Evolutionary conservation across 2,888 invertebrate genomes (phyloP), one percentile per base, ranked within the genome.

Genomic region (Morpho helenor): DNA sequence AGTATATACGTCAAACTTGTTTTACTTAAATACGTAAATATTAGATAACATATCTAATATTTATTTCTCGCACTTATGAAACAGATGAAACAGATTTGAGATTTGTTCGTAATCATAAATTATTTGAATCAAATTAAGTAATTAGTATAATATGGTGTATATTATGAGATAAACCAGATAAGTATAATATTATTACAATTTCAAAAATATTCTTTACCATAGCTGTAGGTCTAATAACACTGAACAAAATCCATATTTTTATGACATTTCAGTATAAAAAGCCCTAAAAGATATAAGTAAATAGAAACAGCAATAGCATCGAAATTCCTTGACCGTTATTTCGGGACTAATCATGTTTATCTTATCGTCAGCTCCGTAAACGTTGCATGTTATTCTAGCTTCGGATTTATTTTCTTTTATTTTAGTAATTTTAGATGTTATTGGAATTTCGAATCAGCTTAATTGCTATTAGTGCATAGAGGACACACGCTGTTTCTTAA

Each of bases 351-450:
- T 70, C 69, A 72, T 84, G 85, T 87, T 86, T 87, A 84, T 78
- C 73, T 82, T 79, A 77, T 68, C 68, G 71, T 71, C 69, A 71
- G 70, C 76, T 72, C 66, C 68, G 72, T 74, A 72, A 77, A 76
- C 74, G 73, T 71, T 61, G 64, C 68, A 70, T 84, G 84, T 85
- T 86, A 76, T 81, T 81, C 68, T 73, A 80, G 80, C 79, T 74
- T 84, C 75, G 66, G 65, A 78, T 88, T 84, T 78, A 77, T 75
- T 84, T 82, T 77, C 74, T 74, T 82, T 81, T 79, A 80, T 79
- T 81, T 80, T 67, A 63, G 85, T 83, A 87, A 83, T 80, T 76
- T 81, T 78, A 85, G 78, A 82, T 73, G 68, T 67, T 68, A 69
- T 69, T 66, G 59, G 62, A 58, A 73, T 68, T 69, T 68, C 69